phyloP scores from a whole-genome alignment of 2,888 invertebrate species.

The Autographa gamma region DNA sequence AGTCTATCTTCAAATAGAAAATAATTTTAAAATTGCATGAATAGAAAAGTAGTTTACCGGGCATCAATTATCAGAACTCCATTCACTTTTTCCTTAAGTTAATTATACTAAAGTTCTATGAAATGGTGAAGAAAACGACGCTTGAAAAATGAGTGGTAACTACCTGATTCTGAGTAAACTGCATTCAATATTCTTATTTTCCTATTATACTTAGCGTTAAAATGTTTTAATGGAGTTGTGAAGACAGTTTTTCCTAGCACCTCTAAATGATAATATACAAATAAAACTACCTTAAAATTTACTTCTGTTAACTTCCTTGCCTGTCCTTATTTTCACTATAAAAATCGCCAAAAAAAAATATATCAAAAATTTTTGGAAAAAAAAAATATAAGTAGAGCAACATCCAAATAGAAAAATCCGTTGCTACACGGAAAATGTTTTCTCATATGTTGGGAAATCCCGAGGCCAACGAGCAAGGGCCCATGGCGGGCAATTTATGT shows the following conservation, averaged over 20 bases:
- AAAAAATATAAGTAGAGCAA: constrained; percentile 70
- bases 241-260: no score
- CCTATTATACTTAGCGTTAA: no score
- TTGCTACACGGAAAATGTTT: constrained; percentile 79
- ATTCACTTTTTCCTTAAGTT: background rate
- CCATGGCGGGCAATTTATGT: constrained; percentile 80
- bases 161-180: constrained; percentile 12
- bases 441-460: constrained; percentile 87
- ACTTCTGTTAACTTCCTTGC: no score
- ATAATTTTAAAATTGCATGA: background rate
- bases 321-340: no score
- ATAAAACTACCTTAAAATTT: no score
- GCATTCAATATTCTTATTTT: background rate
- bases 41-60: background rate
- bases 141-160: constrained; percentile 12
- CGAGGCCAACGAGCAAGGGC: constrained; percentile 79
- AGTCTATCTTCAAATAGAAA: background rate
- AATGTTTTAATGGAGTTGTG: no score
- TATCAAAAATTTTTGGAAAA: background rate
- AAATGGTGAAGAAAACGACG: constrained; percentile 23
- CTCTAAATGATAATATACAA: no score
- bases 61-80: background rate
- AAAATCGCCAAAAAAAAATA: constrained; percentile 5
- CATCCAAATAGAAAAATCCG: constrained; percentile 61
- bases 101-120: constrained; percentile 15